Base-by-base conservation (phyloP, 2,797 vertebrate genomes). In the Zenarchopterus dispar region DNA sequence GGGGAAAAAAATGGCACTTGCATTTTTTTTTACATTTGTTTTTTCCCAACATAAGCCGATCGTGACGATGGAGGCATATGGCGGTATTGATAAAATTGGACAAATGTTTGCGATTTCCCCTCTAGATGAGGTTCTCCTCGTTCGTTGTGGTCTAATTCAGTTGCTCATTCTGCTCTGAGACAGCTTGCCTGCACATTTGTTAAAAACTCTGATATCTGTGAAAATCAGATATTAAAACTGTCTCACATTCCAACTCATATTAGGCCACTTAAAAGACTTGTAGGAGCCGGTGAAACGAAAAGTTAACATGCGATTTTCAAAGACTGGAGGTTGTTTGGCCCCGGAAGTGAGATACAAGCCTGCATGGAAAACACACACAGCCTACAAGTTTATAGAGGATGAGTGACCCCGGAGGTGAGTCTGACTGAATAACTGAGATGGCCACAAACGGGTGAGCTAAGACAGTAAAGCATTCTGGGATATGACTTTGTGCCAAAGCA, bases 171-270 rank as follows among this genome's bases (percentile, higher is more conserved):
- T 28, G 49, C 43, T 71, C 57, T 15, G 58, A 59, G 46, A 44
- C 19, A 21, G 42, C 58, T 60, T 11, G 56, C 45, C 33, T 42
- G 53, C 59, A n/a, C 39, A 36, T 22, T 10, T 74, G 59, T 61
- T 36, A 13, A 36, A 10, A 36, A 36, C 33, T 10, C 87, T 93
- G 88, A 48, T 16, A 83, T 77, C 78, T 73, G 82, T 90, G 84
- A 87, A 85, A 89, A 87, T 86, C 80, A 80, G 75, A 85, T 64
- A 64, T 68, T 84, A 88, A 90, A 92, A 79, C 78, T 82, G 81
- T 81, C 66, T 81, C 87, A 88, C 85, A 73, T 88, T 91, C 87
- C 77, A 84, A 88, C 73, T 87, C 70, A 78, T 87, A 79, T 78
- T 79, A 75, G 80, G 83, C 79, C 88, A 91, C 89, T 10, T 36